Conservation (phyloP, 2,888 invertebrate species). For the Quadriops clusia region DNA sequence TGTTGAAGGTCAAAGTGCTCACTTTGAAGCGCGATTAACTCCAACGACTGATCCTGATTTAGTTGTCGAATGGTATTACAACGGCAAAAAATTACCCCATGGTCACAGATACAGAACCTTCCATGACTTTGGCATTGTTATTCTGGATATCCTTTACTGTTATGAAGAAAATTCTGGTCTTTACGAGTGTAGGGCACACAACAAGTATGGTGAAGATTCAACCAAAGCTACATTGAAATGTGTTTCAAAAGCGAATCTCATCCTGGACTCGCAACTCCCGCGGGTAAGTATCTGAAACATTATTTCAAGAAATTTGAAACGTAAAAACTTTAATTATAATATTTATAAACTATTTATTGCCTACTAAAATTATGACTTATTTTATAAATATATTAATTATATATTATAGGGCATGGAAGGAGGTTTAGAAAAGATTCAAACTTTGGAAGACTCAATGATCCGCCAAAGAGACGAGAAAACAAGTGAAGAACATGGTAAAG, state of each 20-base stretch:
- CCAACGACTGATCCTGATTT: conserved; percentile 92
- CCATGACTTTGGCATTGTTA: conserved; percentile 95
- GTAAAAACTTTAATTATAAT: too few species aligned
- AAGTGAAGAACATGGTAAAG: conserved; percentile 68
- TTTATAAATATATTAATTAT: conserved; percentile 4
- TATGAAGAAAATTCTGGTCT: conserved; percentile 93
- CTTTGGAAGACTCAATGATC: conserved; percentile 79
- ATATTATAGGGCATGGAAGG: conserved; percentile 75
- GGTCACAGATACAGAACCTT: conserved; percentile 95
- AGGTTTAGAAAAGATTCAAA: conserved; percentile 85
- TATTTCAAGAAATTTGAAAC: conserved; percentile 2
- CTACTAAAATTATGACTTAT: neutral
- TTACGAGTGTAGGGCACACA: conserved; percentile 87
- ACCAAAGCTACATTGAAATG: conserved; percentile 79
- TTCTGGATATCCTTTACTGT: conserved; percentile 88
- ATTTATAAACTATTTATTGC: neutral
- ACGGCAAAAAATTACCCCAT: conserved; percentile 81
- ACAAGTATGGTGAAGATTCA: conserved; percentile 79
- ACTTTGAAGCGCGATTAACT: conserved; percentile 82
- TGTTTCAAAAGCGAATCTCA: conserved; percentile 77
- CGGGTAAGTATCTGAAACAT: conserved; percentile 45
- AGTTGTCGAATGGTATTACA: conserved; percentile 90
- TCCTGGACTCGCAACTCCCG: conserved; percentile 86
- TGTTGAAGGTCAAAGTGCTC: conserved; percentile 90
- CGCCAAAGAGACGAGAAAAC: conserved; percentile 60